Evolutionary conservation across 2,113 vertebrate genomes (phyloP), one percentile per base, ranked within the genome.

Genomic region (Hydropotes inermis): DNA sequence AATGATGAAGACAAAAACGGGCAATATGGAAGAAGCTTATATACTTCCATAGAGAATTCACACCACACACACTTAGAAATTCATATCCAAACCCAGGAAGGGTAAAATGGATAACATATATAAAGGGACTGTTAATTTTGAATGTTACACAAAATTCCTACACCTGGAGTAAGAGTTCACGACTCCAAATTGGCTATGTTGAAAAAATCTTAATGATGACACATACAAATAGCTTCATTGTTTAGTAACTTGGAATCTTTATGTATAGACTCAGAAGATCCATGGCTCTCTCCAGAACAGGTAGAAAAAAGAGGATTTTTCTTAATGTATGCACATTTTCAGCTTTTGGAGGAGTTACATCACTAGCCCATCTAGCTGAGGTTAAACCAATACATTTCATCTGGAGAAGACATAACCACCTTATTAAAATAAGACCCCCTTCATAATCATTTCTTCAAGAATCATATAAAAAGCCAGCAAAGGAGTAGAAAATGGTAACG

Each of bases 401-500:
- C n/a, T 81, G 79, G 16, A 95, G 21, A 52, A 64, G 95, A 79
- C 52, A 55, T 25, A 55, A 92, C 39, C 13, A 39, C 23, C 50
- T 50, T 55, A 25, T 45, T 91, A 87, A 97, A 97, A 88, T 2
- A 89, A 50, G 87, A 89, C 3, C 39, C 3, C 13, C 30, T 76
- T 95, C 87, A 89, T n/a, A 95, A 89, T 50, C 43, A 89, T 58
- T 87, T 87, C 54, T 93, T 84, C 28, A 89, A 91, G 83, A n/a
- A 79, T 64, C 11, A 74, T 54, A 12, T 50, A 83, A 87, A 10
- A 96, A 74, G n/a, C n/a, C 67, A 39, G 67, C 67, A 74, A 74
- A 74, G 67, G 5, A 39, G 17, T 12, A 70, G n/a, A 70, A 74
- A 74, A 70, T 70, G n/a, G 67, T 19, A 70, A 70, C 67, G n/a